phyloP scores from a whole-genome alignment of 2,113 vertebrate species.

The Rhea americana region DNA sequence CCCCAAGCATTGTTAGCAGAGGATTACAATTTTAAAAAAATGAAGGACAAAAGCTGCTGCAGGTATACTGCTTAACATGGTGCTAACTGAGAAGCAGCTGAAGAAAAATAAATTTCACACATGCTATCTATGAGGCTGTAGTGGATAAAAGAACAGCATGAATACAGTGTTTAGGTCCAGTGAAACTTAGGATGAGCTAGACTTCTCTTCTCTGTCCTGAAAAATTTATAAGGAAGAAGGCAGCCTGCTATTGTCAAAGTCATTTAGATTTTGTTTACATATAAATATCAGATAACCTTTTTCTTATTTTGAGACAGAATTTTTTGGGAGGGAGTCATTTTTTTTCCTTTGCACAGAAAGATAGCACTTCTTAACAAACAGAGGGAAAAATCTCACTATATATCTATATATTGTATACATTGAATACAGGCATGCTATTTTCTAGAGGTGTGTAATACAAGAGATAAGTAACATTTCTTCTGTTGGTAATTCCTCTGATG shows the following conservation, averaged over 20 bases:
- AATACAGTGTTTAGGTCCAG: too few species aligned
- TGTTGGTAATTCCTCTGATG: not conserved
- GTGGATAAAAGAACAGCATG: not conserved
- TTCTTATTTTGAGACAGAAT: not conserved
- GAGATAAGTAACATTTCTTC: not conserved
- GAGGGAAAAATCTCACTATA: not conserved
- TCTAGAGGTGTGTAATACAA: not conserved
- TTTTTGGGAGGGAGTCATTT: too few species aligned
- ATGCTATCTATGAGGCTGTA: not conserved
- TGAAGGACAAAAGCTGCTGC: not conserved
- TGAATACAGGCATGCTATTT: not conserved
- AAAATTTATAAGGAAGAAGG: not conserved
- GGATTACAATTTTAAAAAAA: not conserved
- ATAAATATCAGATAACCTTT: not conserved
- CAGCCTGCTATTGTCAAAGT: not conserved
- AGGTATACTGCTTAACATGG: accelerated
- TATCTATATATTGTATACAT: not conserved
- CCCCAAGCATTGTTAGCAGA: not conserved
- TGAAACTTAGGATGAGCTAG: not conserved
- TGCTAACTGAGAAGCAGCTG: not conserved
- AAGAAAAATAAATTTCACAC: not conserved
- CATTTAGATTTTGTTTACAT: not conserved
- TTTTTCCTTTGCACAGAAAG: not conserved
- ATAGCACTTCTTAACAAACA: not conserved
- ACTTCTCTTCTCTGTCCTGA: not conserved